Base-by-base conservation (phyloP, 2,113 vertebrate genomes). In the Hydrolagus affinis region DNA sequence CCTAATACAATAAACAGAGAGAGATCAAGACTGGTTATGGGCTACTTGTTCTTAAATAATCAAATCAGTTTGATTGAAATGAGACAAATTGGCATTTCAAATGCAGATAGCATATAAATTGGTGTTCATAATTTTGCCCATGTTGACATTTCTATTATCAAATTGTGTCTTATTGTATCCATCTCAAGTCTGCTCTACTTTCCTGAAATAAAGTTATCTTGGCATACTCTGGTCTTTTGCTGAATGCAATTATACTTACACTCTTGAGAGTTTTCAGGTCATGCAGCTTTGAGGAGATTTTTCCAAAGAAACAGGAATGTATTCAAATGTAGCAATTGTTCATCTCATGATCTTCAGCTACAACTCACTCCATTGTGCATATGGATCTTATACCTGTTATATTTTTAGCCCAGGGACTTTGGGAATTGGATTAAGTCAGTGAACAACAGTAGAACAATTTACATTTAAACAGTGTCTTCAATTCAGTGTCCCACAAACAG, bases 81-180 rank as follows among this genome's bases (percentile, higher is more conserved):
- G 11, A 6, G 60, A 66, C 25, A 62, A 44, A 66, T 83, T 83
- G 60, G 14, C 77, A 66, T 83, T 83, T 83, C 30, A 83, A 83
- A 30, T 83, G 66, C 25, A 83, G 10, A 30, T 23, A 66, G 66
- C 25, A 83, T 21, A 30, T 23, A 66, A 83, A 32, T 30, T 66
- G 7, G 60, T 30, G 44, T 83, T 25, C 25, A 83, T 8, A 28
- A 17, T 66, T 66, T 64, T 64, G 78, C 9, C 12, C 0, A 23
- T 2, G 19, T 15, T 83, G 78, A 66, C 60, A 66, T 83, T 83
- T 66, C 25, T 32, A 28, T 11, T 66, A 11, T 17, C 8, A 83
- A 83, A 66, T 10, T 30, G 6, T 83, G 78, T 83, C 60, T 66
- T 83, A 66, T 32, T 66, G 62, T 83, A 66, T 83, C 78, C 66